These are phyloP conservation scores for Calliphora vomitoria DNA, from an alignment of 2,888 invertebrate species.

Conservation along the genomic window DNA sequence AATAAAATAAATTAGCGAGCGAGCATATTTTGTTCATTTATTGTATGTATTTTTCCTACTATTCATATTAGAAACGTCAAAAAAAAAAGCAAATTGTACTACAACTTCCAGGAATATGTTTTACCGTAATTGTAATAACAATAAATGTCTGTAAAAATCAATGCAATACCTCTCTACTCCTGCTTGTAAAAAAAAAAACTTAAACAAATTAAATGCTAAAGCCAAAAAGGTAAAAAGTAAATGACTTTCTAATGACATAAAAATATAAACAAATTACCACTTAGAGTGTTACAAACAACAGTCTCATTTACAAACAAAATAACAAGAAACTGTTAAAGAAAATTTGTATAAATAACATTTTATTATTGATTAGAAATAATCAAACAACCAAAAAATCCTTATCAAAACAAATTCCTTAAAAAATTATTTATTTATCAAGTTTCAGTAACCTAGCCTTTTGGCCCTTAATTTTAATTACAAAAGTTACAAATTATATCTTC, in stretches of 20 bases:
- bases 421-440: no score
- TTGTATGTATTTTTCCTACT: conserved; percentile 2
- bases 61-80: neutral
- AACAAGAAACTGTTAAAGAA: no score
- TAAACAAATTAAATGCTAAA: neutral
- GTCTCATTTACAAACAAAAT: neutral
- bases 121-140: neutral
- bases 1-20: conserved; percentile 51
- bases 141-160: conserved; percentile 2
- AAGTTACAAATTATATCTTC: no score
- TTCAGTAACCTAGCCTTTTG: no score
- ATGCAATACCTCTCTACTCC: neutral
- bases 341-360: no score
- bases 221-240: conserved; percentile 18
- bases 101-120: no score
- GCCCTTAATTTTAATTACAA: no score
- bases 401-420: no score
- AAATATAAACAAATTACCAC: neutral
- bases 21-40: conserved; percentile 5
- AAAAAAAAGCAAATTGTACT: neutral
- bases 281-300: neutral
- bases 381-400: no score
- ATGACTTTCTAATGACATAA: conserved; percentile 54
- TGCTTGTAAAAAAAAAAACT: neutral
- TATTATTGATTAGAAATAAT: no score